Conservation (phyloP, 2,113 vertebrate genomes). For the Noctilio leporinus region DNA sequence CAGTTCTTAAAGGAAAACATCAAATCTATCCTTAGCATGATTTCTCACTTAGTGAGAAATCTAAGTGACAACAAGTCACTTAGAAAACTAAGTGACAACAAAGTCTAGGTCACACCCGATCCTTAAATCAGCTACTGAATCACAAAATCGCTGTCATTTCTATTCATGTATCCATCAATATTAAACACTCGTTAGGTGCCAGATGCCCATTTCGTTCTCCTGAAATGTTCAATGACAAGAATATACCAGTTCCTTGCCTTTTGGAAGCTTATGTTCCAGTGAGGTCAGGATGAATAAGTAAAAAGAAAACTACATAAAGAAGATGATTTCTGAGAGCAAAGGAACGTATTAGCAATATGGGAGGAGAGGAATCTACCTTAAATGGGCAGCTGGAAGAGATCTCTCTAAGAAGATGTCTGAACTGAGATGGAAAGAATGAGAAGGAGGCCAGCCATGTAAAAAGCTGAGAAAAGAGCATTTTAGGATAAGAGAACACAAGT, state of each 20-base stretch:
- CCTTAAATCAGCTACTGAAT: background rate
- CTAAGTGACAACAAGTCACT: too few species aligned
- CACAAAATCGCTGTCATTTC: background rate
- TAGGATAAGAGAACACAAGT: background rate
- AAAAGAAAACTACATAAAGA: background rate
- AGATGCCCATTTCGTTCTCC: background rate
- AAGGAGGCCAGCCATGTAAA: background rate
- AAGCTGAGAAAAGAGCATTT: background rate
- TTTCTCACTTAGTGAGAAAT: background rate
- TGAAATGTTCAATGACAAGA: background rate
- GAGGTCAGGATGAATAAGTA: background rate
- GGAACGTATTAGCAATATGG: background rate
- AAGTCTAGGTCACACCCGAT: background rate
- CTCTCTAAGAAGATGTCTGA: background rate
- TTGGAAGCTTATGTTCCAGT: background rate
- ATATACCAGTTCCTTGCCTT: background rate
- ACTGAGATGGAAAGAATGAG: background rate
- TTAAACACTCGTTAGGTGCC: background rate
- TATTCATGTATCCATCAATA: background rate
- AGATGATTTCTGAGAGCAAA: background rate
- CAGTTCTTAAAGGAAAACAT: background rate
- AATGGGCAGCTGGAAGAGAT: background rate
- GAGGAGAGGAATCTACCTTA: background rate
- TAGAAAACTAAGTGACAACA: background rate
- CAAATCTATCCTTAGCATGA: background rate